These are phyloP conservation scores for Pygoscelis antarcticus DNA, from an alignment of 2,113 vertebrate species.

Conservation along the genomic window DNA sequence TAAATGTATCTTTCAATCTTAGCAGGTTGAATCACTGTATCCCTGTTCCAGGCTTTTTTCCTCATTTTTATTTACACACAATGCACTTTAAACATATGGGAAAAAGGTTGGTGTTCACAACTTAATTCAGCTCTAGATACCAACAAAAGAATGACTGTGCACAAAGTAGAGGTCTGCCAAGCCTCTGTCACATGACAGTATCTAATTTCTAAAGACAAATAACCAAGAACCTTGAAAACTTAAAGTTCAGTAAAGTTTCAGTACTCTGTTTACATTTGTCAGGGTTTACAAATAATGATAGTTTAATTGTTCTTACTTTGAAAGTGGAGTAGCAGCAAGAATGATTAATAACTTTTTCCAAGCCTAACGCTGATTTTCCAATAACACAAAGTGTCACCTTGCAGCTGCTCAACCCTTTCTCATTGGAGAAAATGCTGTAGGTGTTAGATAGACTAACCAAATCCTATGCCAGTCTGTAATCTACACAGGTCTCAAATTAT, in stretches of 20 bases:
- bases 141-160: background rate
- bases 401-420: background rate
- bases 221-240: background rate
- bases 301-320: background rate
- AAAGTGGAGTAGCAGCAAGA: background rate
- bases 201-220: constrained; percentile 5
- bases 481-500: background rate
- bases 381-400: background rate
- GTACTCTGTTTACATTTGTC: background rate
- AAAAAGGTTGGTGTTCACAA: background rate
- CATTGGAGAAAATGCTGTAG: background rate
- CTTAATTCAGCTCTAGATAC: background rate
- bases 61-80: background rate
- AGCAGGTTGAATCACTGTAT: background rate
- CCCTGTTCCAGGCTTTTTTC: background rate
- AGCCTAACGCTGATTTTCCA: background rate
- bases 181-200: background rate
- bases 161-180: background rate
- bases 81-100: background rate
- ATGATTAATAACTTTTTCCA: background rate
- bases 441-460: background rate
- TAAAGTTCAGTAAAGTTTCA: background rate
- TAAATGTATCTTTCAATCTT: background rate
- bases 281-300: background rate
- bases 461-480: background rate